Percentiles rank a stretch among this genome's conserved stretches.
Conservation (phyloP, 2,797 vertebrate genomes). For the Manis pentadactyla region DNA sequence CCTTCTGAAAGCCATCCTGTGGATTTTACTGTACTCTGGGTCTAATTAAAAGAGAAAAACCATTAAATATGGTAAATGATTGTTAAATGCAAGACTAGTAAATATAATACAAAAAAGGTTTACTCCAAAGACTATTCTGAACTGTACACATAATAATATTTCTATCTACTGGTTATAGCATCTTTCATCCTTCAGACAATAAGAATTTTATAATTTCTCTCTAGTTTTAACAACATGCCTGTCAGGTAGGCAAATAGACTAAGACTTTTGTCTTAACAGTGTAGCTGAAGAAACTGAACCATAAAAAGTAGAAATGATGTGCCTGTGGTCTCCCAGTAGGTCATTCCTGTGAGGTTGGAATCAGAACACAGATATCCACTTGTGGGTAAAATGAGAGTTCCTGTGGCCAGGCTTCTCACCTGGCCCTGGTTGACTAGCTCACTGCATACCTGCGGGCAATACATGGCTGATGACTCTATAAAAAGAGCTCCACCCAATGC, state of each 20-base stretch:
- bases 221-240: constrained; percentile 49
- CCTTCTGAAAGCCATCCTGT: constrained; percentile 4
- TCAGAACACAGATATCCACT: background rate
- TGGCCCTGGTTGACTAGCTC: too few species aligned
- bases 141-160: constrained; percentile 23
- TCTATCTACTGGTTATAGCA: background rate
- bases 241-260: background rate
- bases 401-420: too few species aligned
- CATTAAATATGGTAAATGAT: background rate
- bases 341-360: constrained; percentile 55
- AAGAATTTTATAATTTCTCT: constrained; percentile 45
- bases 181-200: background rate
- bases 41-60: constrained; percentile 40
- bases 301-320: constrained; percentile 29
- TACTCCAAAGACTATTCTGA: background rate
- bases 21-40: background rate
- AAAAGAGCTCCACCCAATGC: too few species aligned
- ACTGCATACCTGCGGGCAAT: too few species aligned
- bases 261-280: constrained; percentile 15
- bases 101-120: background rate
- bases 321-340: background rate
- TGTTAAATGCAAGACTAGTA: constrained; percentile 21
- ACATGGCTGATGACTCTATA: too few species aligned
- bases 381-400: too few species aligned
- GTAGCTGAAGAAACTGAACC: constrained; percentile 60